Conservation (phyloP, 2,888 invertebrate species). For the Tiliacea citrago region DNA sequence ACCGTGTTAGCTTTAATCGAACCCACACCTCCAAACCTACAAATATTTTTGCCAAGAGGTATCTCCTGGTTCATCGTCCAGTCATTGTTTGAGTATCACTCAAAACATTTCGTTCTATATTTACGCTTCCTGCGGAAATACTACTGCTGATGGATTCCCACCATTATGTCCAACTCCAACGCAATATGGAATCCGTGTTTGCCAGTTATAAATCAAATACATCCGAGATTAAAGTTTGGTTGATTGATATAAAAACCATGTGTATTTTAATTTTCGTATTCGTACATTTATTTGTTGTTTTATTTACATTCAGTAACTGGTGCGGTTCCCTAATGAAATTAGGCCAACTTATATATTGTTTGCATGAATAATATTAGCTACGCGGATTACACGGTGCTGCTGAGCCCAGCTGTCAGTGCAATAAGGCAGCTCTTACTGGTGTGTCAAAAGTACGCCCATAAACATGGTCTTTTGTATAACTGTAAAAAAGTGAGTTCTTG, state of each 20-base stretch:
- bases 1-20: neutral
- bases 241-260: constrained; percentile 53
- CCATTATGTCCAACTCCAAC: constrained; percentile 33
- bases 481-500: neutral
- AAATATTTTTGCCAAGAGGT: neutral
- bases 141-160: constrained; percentile 56
- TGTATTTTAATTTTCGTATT: constrained; percentile 37
- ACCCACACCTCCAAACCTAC: neutral
- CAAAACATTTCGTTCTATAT: constrained; percentile 60
- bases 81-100: constrained; percentile 49
- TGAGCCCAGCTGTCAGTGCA: neutral
- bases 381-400: too few species aligned
- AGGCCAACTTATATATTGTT: neutral
- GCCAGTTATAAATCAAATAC: constrained; percentile 57
- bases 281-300: constrained; percentile 29
- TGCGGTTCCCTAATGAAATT: constrained; percentile 25
- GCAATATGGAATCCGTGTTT: constrained; percentile 43
- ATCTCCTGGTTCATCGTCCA: constrained; percentile 16
- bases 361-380: neutral
- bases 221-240: constrained; percentile 48
- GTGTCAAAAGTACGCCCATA: neutral
- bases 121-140: constrained; percentile 61
- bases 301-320: constrained; percentile 24
- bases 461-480: neutral
- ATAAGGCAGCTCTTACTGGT: neutral